A percentile compares a stretch with the other conserved stretches of the same genome.
phyloP scores from a whole-genome alignment of 2,113 vertebrate genomes.

The Phrynosoma blainvillii region DNA sequence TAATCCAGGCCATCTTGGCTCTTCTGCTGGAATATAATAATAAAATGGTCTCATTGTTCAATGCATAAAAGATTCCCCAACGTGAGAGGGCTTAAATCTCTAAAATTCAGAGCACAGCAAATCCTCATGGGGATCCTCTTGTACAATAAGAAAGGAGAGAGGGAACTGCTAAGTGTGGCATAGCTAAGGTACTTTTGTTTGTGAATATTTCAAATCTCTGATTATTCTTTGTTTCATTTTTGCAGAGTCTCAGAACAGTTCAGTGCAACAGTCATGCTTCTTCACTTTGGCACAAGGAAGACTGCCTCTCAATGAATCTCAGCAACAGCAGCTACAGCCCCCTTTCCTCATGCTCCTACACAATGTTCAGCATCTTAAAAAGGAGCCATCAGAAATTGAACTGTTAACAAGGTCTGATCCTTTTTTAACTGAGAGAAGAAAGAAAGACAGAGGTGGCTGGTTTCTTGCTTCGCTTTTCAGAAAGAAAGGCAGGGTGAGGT shows the following conservation, averaged over 20 bases:
- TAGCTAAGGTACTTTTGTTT: not conserved
- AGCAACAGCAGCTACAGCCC: not conserved
- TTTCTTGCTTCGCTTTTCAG: conserved; percentile 34
- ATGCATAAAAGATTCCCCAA: not conserved
- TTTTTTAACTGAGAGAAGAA: not conserved
- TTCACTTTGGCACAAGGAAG: not conserved
- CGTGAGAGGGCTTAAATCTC: not conserved
- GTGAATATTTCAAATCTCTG: not conserved
- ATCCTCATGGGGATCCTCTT: not conserved
- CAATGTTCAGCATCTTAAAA: conserved; percentile 17
- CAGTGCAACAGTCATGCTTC: not conserved
- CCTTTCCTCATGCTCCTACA: not conserved
- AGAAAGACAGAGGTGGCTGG: not conserved
- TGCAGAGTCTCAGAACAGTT: not conserved
- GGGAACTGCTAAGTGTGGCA: not conserved
- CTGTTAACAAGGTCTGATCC: not conserved
- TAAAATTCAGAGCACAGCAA: conserved; percentile 7
- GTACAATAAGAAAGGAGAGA: not conserved
- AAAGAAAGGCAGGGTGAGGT: not conserved
- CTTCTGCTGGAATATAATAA: not conserved
- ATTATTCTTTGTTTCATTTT: not conserved
- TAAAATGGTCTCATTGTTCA: not conserved
- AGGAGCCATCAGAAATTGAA: not conserved
- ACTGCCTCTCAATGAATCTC: not conserved
- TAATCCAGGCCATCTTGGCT: not conserved